Base-by-base conservation (phyloP, 2,888 invertebrate genomes). In the Dasysyrphus tricinctus region DNA sequence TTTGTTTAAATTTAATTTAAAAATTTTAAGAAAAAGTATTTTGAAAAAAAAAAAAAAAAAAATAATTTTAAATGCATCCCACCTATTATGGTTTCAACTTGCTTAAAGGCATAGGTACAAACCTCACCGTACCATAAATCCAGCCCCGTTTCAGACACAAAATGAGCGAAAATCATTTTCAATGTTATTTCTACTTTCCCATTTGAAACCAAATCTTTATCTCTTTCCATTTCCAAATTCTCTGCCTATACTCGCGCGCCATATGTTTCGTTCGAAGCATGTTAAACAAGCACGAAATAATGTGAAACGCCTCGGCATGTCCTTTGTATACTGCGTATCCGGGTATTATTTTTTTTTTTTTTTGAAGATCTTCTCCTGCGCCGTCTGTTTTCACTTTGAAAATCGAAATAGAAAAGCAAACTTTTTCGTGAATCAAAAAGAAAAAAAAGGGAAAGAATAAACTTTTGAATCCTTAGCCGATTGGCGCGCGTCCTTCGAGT, bases 251-350 rank as follows among this genome's bases (percentile, higher is more conserved):
- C 39, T 69, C 76, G 63, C 67, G 51, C 70, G 78, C 75, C 78
- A 79, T 86, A 69, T 79, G 78, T 76, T 75, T 57, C 69, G 16
- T 72, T 57, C 74, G 47, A 72, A 82, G 67, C 75, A 86, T 86
- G 86, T 86, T 82, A 86, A 86, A 86, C 86, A 82, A 86, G 86
- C 86, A 82, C 86, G 86, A 82, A 86, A 86, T 86, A 86, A 86
- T 86, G 72, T 82, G 78, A 86, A 82, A 81, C 44, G 70, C 57
- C 47, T 78, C 44, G 74, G 70, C 73, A 65, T 59, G 59, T 78
- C 70, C 70, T 78, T 78, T 73, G 19, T 69, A 14, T 11, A 39
- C 54, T 49, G 49, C 49, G 67, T 54, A 49, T 76, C 54, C 67
- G 67, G 59, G 51, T 72, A 19, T 42, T 34, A 61, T 42, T 29